phyloP scores from a whole-genome alignment of 2,113 vertebrate genomes.

The Pyxicephalus adspersus region DNA sequence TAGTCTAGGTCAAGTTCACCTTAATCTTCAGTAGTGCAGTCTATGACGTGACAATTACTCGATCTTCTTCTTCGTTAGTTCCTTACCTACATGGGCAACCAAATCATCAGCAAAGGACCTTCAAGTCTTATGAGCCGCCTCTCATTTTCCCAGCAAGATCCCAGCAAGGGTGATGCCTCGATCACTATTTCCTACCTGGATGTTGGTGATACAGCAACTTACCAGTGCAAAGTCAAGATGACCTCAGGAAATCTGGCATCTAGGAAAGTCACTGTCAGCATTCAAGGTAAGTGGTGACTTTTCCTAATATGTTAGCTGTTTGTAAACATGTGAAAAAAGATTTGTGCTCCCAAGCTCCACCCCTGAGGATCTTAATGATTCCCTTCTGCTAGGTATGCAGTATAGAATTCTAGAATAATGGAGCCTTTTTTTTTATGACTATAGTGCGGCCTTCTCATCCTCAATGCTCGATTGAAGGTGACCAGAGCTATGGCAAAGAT shows the following conservation, averaged over 20 bases:
- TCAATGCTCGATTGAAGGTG: conserved; percentile 81
- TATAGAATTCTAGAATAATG: too few species aligned
- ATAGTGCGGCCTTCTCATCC: conserved; percentile 78
- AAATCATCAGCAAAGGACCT: conserved; percentile 67
- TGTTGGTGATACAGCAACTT: conserved; percentile 79
- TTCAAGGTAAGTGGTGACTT: conserved; percentile 75
- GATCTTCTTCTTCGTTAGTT: conserved; percentile 69
- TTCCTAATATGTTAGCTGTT: too few species aligned
- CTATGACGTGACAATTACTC: too few species aligned
- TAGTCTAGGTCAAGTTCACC: too few species aligned
- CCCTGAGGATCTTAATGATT: too few species aligned
- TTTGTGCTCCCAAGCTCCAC: too few species aligned
- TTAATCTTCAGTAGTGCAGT: too few species aligned
- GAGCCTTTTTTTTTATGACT: too few species aligned
- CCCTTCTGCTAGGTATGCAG: too few species aligned
- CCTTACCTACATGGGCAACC: conserved; percentile 77
- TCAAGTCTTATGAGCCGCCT: conserved; percentile 72
- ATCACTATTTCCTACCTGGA: conserved; percentile 74
- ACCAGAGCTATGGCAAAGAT: conserved; percentile 69
- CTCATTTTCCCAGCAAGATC: conserved; percentile 72
- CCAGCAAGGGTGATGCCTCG: conserved; percentile 81
- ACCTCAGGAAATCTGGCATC: conserved; percentile 80
- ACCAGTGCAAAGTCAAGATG: conserved; percentile 92
- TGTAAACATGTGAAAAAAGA: too few species aligned
- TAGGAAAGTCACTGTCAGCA: conserved; percentile 79